Base-by-base conservation (phyloP, 2,888 invertebrate genomes). In the Trachelus iudaicus region DNA sequence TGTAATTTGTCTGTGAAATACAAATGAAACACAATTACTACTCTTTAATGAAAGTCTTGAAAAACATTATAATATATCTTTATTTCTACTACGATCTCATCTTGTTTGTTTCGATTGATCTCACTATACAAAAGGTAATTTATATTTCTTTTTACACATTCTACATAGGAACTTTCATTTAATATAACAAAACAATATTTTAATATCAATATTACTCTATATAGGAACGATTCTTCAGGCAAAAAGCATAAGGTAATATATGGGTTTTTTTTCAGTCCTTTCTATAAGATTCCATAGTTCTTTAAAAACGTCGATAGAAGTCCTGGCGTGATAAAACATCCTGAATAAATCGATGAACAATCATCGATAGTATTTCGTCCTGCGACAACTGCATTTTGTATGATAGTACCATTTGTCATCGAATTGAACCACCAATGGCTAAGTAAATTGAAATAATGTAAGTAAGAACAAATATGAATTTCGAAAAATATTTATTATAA, bases 381-480 rank as follows among this genome's bases (percentile, higher is more conserved):
- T 0, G 89, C 89, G 0, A 86, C 76, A 78, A 93, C 91, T 0
- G 94, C 94, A 71, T 93, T 93, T 83, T 93, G 91, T 3, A 94
- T 88, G 0, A 92, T 89, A 0, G 94, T 93, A 1, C 93, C 92
- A 82, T 94, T 93, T 37, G 93, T 88, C 79, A 92, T 87, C 11
- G 91, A 86, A 11, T 92, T 90, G 68, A 94, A 86, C 78, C 93
- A 91, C 77, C 89, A 88, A 85, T 93, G 92, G 80, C 94, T 94
- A 30, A 76, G 75, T 77, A 31, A 76, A 77, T 40, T n/a, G 23
- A 23, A 9, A 68, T 69, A 75, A 34, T 33, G 12, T 31, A 34
- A 37, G 69, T 37, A 34, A 73, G 37, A 31, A 73, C 30, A 73
- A 69, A 40, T 69, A 76, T 34, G 37, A 34, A 31, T 34, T 75